Base-by-base conservation (phyloP, 2,113 vertebrate species). In the Acanthochromis polyacanthus region DNA sequence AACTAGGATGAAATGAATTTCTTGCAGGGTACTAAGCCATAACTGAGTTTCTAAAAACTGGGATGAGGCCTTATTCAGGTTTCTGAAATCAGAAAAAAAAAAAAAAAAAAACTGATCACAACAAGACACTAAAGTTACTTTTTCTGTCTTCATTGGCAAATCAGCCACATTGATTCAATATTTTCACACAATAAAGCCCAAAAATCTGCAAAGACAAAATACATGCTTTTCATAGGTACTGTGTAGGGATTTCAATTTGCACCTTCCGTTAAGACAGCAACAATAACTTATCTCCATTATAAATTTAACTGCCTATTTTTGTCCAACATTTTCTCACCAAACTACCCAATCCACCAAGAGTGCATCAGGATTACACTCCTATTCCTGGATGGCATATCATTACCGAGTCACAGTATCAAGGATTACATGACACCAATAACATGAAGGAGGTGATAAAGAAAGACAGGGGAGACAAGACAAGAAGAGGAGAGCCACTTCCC, bases 371-470 rank as follows among this genome's bases (percentile, higher is more conserved):
- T 38, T 28, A 53, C 64, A 53, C 16, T 71, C 36, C 32, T 38
- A 58, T 60, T 57, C 53, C 45, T 50, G 59, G 56, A 69, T 22
- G 58, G 28, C 0, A 52, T 53, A 70, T 85, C 55, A 80, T 78
- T 75, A 87, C 58, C 1, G 36, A 78, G 56, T 75, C 78, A 59
- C 78, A 56, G 57, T 36, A 77, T 56, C 51, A 71, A 57, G 79
- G 80, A 89, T 91, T 85, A 90, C 85, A 78, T 85, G 88, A 88
- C 81, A 77, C 65, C 73, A 71, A 59, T 75, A 69, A 85, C 86
- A 89, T 60, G 60, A 68, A 76, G 72, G 57, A 86, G 71, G 74
- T 66, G 86, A 89, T 81, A 70, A 78, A 85, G 87, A 89, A 66
- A 89, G 86, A 86, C 59, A 36, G 12, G 36, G 58, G 30, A 71